A percentile compares a stretch with the other conserved stretches of the same genome.
These are phyloP conservation scores for Thamnophis sirtalis DNA, from an alignment of 2,113 vertebrate species.

Conservation along the genomic window DNA sequence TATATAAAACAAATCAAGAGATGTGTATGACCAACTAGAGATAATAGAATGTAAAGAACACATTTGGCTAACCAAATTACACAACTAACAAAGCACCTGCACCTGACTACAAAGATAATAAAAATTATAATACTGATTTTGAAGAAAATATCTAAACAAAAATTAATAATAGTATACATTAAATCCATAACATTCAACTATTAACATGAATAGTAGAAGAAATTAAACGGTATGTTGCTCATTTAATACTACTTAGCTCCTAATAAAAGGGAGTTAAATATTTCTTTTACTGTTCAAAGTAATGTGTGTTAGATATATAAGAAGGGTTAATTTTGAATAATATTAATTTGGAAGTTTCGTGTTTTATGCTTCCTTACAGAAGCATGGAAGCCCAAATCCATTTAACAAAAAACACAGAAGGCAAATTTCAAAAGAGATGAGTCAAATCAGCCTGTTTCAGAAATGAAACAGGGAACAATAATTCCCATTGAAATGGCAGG, in stretches of 20 bases:
- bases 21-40: constrained; percentile 4
- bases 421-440: constrained; percentile 34
- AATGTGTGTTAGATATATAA: constrained; percentile 11
- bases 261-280: background rate
- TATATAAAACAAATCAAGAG: constrained; percentile 7
- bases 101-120: background rate
- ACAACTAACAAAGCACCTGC: background rate
- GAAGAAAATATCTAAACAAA: background rate
- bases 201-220: background rate
- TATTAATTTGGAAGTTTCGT: constrained; percentile 7
- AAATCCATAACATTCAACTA: background rate
- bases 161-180: background rate
- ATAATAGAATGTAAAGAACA: constrained; percentile 7
- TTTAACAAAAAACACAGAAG: constrained; percentile 41
- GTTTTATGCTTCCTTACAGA: constrained; percentile 16
- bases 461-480: constrained; percentile 44
- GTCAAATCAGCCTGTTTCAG: constrained; percentile 37
- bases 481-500: constrained; percentile 45
- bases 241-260: background rate
- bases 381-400: constrained; percentile 31
- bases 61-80: background rate
- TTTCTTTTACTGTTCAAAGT: background rate
- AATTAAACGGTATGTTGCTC: background rate
- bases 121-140: background rate
- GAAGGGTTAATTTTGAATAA: constrained; percentile 20